Base-by-base conservation (phyloP, 1,140 invertebrate genomes). In the Lordiphosa collinella region DNA sequence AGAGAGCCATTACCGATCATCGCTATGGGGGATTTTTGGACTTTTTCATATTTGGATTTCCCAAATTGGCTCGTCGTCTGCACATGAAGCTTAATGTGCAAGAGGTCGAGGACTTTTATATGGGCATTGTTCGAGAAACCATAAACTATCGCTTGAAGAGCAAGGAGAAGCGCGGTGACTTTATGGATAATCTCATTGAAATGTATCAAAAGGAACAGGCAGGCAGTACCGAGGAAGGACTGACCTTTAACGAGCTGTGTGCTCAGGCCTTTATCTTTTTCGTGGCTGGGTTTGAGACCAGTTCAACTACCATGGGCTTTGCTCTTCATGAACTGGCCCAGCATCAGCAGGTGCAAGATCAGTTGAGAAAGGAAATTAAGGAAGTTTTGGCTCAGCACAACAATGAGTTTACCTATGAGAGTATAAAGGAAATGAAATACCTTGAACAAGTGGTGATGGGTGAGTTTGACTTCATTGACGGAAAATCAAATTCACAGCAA, bases 381-480 rank as follows among this genome's bases (percentile, higher is more conserved):
- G 41, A 44, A 32, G 32, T 25, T n/a, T 29, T 43, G 5, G n/a
- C 12, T 5, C 13, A 13, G 10, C 34, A 16, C 4, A 35, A 25
- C 8, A 12, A 29, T 2, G 2, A 44, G 16, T 14, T 46, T 3
- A 67, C 4, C 31, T 93, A 92, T 58, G 91, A 93, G 6, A 82
- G 85, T 10, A 47, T 93, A 0, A 74, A 87, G 5, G 89, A 91
- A 16, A 90, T 93, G 90, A 88, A 86, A 5, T 92, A 92, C 61
- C 61, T 93, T 3, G 91, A 92, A 53, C 90, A 89, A 60, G 51
- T 54, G 9, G 54, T 49, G 6, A 37, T 37, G 16, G 57, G 57
- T 60, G 13, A 53, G 14, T 16, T 1, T 3, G 25, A 7, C 7
- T 29, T 4, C 4, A 22, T 22, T 22, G 1, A 22, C 1, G 4